Conservation (phyloP, 2,113 vertebrate genomes). For the Typhlomys cinereus region DNA sequence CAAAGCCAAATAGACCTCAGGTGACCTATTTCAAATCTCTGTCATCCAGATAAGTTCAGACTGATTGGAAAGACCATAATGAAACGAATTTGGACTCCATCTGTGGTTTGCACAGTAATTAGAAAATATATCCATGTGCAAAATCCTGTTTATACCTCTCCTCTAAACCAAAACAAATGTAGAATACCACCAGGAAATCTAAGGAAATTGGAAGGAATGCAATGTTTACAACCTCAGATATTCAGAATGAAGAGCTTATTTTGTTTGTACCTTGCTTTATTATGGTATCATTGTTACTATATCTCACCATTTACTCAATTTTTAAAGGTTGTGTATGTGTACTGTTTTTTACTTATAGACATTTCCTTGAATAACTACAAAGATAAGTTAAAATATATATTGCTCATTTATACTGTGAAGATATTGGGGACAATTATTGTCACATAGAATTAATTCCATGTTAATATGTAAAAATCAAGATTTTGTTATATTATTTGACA, state of each 20-base stretch:
- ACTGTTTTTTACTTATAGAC: background rate
- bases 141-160: background rate
- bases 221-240: background rate
- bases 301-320: background rate
- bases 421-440: background rate
- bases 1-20: background rate
- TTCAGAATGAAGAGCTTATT: background rate
- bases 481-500: no score
- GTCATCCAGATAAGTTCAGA: slow-evolving; percentile 40
- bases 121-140: slow-evolving; percentile 4
- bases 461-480: no score
- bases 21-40: background rate
- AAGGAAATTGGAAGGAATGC: background rate
- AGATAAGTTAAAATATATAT: background rate
- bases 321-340: background rate
- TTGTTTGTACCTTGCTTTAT: background rate
- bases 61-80: slow-evolving; percentile 24
- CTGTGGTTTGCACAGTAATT: slow-evolving; percentile 12
- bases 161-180: slow-evolving; percentile 20
- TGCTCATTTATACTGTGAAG: background rate
- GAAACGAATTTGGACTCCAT: slow-evolving; percentile 7
- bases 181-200: background rate
- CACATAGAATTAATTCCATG: background rate
- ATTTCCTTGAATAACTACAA: background rate
- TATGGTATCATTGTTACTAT: background rate